Evolutionary conservation across 2,888 invertebrate genomes (phyloP).

Genomic region (Epistrophella euchroma): DNA sequence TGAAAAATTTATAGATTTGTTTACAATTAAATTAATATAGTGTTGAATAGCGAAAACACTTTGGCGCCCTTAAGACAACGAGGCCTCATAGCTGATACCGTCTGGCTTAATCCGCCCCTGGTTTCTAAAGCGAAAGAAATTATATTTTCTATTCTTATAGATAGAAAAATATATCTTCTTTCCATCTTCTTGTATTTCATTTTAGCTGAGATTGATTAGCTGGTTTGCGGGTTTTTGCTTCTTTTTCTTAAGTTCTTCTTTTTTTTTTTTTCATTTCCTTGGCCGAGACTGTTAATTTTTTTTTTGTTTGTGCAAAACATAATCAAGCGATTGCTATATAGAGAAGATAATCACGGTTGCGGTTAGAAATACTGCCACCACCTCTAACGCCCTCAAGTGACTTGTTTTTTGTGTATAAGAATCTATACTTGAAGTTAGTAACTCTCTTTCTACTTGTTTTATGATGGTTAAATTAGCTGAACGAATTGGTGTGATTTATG

Average conservation of each 20-base stretch:
- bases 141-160: background rate
- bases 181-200: constrained; percentile 61
- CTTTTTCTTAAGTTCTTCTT: background rate
- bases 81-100: too few relatives aligned
- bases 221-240: constrained; percentile 49
- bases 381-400: constrained; percentile 74
- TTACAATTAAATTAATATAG: too few relatives aligned
- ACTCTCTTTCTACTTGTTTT: constrained; percentile 49
- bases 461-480: constrained; percentile 74
- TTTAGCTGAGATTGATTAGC: constrained; percentile 75
- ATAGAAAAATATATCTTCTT: constrained; percentile 29
- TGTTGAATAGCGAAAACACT: too few relatives aligned
- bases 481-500: constrained; percentile 75
- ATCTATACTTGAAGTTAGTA: constrained; percentile 8
- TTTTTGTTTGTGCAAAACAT: constrained; percentile 54
- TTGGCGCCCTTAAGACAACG: too few relatives aligned
- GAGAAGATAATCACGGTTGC: constrained; percentile 74
- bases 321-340: constrained; percentile 71
- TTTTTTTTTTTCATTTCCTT: background rate
- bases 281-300: background rate
- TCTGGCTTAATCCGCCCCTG: background rate
- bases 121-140: constrained; percentile 6
- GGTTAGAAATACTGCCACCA: constrained; percentile 72
- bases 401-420: constrained; percentile 47
- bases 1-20: too few relatives aligned